Conservation (phyloP, 1,140 invertebrate species). For the Cephus cinctus region DNA sequence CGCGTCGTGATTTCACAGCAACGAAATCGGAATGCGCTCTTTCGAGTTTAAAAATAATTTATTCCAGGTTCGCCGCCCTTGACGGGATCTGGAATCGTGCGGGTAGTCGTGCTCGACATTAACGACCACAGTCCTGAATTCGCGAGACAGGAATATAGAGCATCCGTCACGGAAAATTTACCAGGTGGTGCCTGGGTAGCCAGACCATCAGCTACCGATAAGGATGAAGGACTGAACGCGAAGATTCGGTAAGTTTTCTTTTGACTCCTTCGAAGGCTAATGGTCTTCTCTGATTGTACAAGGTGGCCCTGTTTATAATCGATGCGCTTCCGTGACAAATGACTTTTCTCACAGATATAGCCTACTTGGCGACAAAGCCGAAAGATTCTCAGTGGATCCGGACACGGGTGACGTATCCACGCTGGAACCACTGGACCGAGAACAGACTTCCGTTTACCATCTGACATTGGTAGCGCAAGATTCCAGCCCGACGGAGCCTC, state of each 20-base stretch:
- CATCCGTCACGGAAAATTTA: slow-evolving; percentile 75
- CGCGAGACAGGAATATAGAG: slow-evolving; percentile 74
- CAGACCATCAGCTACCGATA: slow-evolving; percentile 73
- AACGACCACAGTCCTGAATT: slow-evolving; percentile 92
- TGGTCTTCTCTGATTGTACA: no score
- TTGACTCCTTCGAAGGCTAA: slow-evolving; percentile 1
- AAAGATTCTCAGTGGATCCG: slow-evolving; percentile 73
- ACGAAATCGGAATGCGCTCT: no score
- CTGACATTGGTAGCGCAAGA: slow-evolving; percentile 84
- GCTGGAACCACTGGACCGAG: slow-evolving; percentile 71
- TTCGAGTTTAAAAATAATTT: slow-evolving; percentile 18
- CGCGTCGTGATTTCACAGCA: no score
- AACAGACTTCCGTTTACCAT: slow-evolving; percentile 73
- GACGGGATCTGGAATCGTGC: slow-evolving; percentile 84
- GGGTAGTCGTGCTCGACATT: slow-evolving; percentile 86
- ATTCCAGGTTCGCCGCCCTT: slow-evolving; percentile 78
- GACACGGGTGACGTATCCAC: slow-evolving; percentile 76
- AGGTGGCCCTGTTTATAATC: neutral
- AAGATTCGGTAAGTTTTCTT: slow-evolving; percentile 66
- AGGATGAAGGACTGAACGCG: slow-evolving; percentile 80
- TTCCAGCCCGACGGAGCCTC: slow-evolving; percentile 77
- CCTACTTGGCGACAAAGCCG: slow-evolving; percentile 75
- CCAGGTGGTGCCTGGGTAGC: slow-evolving; percentile 71
- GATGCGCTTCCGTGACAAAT: neutral
- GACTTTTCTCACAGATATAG: slow-evolving; percentile 61